phyloP scores from a whole-genome alignment of 2,888 invertebrate genomes.

The Meteorus colon region DNA sequence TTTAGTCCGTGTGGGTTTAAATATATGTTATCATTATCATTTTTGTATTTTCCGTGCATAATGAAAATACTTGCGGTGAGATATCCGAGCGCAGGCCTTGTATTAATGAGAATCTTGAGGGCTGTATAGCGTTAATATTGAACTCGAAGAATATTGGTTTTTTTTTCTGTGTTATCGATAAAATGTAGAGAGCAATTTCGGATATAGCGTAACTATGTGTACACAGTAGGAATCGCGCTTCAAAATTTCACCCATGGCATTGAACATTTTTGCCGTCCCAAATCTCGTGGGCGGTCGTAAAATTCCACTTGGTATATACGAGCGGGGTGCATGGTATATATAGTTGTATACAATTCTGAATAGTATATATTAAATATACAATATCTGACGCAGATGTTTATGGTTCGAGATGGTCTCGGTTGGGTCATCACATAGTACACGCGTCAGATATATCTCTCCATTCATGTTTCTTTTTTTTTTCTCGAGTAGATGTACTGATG shows the following conservation, averaged over 20 bases:
- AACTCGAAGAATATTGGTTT: not conserved
- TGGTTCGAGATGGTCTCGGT: not conserved
- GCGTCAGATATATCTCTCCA: not conserved
- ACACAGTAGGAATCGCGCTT: not conserved
- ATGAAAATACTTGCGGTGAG: not conserved
- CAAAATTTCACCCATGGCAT: slow-evolving; percentile 14
- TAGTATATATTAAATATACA: slow-evolving; percentile 9
- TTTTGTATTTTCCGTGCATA: not conserved
- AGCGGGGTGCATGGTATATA: not conserved
- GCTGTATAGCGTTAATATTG: not conserved
- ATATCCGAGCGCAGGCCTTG: not conserved
- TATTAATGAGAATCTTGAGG: not conserved
- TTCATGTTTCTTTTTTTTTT: not conserved
- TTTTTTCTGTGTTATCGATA: not conserved
- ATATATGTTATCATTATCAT: too few species aligned
- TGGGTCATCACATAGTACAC: not conserved
- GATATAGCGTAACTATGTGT: not conserved
- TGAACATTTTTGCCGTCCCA: slow-evolving; percentile 10
- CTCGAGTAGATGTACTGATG: not conserved
- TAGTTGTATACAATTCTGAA: slow-evolving; percentile 1
- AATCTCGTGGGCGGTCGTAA: slow-evolving; percentile 29
- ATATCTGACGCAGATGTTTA: slow-evolving; percentile 11
- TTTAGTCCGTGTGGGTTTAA: too few species aligned
- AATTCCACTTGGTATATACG: slow-evolving; percentile 6
- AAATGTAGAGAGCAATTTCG: slow-evolving; percentile 4